phyloP scores from a whole-genome alignment of 2,888 invertebrate genomes.

The Sarcophaga subvicina region DNA sequence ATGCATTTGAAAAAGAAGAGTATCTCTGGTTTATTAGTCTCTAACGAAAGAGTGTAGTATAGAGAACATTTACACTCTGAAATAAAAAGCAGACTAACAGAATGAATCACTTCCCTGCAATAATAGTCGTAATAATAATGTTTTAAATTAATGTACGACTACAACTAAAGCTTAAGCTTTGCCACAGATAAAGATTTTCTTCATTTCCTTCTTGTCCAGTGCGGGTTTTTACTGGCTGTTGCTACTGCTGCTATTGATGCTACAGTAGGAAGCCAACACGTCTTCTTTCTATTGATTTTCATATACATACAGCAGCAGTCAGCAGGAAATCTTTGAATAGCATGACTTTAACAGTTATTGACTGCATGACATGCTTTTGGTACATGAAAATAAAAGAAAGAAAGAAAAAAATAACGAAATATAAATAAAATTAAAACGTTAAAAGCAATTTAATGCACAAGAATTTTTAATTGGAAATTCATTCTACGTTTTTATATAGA shows the following conservation, averaged over 20 bases:
- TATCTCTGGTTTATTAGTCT: slow-evolving; percentile 8
- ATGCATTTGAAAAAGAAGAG: slow-evolving; percentile 16
- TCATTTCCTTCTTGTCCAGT: not conserved
- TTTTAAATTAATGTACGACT: slow-evolving; percentile 48
- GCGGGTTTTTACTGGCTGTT: not conserved
- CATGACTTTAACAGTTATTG: slow-evolving; percentile 42
- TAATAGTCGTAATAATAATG: slow-evolving; percentile 50
- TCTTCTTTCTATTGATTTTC: not conserved
- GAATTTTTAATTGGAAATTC: slow-evolving; percentile 11
- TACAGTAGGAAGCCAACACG: not conserved
- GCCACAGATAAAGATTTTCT: slow-evolving; percentile 11
- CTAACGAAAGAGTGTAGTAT: not conserved
- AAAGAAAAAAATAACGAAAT: too few species aligned
- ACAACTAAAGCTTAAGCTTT: not conserved
- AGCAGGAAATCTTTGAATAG: slow-evolving; percentile 5
- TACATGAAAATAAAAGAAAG: not conserved
- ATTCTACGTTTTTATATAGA: too few species aligned
- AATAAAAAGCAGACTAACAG: not conserved
- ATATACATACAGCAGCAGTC: not conserved
- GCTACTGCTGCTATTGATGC: not conserved
- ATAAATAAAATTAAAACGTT: not conserved
- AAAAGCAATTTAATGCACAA: not conserved
- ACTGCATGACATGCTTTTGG: slow-evolving; percentile 18
- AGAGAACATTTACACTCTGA: not conserved
- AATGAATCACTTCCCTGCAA: slow-evolving; percentile 51